Conservation (phyloP, 2,113 vertebrate species). For the Aptenodytes forsteri region DNA sequence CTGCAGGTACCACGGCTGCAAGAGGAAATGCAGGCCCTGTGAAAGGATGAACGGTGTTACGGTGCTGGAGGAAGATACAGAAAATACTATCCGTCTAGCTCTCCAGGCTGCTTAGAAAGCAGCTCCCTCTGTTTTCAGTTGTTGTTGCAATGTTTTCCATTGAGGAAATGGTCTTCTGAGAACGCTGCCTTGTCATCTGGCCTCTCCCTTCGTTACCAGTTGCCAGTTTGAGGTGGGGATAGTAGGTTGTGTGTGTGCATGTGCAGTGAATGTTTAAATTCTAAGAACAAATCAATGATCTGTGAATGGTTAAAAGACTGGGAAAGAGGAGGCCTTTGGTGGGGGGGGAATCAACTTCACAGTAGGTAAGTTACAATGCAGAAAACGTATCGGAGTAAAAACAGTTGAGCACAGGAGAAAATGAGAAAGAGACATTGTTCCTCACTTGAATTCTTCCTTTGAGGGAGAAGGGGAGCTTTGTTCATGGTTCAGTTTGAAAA, state of each 20-base stretch:
- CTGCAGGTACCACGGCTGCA: neutral
- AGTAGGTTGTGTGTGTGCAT: no score
- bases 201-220: neutral
- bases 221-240: neutral
- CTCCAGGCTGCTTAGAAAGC: neutral
- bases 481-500: neutral
- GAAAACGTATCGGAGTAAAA: neutral
- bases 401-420: neutral
- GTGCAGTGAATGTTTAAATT: neutral
- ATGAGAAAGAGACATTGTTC: accelerated
- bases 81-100: neutral
- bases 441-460: neutral
- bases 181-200: accelerated
- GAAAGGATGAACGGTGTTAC: accelerated
- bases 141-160: neutral
- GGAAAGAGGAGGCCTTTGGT: neutral
- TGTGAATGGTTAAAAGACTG: neutral
- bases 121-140: neutral
- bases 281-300: neutral
- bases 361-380: neutral
- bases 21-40: accelerated
- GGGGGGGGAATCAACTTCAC: neutral
- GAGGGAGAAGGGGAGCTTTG: neutral
- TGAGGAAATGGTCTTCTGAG: neutral
- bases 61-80: neutral